Base-by-base conservation (phyloP, 2,888 invertebrate genomes). In the Polyploca ridens region DNA sequence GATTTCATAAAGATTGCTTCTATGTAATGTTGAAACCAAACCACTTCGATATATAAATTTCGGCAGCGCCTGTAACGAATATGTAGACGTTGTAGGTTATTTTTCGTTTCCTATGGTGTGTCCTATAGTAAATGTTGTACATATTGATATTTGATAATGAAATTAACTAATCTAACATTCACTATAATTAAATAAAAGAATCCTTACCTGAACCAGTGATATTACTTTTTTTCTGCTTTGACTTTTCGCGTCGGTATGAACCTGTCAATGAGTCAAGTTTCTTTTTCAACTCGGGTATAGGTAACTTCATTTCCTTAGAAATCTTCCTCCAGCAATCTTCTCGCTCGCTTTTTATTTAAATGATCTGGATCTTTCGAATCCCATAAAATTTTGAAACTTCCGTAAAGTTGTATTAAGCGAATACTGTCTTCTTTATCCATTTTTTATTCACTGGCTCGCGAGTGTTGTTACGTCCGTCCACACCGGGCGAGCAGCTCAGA, bases 181-280 rank as follows among this genome's bases (percentile, higher is more conserved):
- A 64, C 46, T 59, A 64, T 64, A 60, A 60, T 64, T 49, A 33
- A 33, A 62, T 16, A 57, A 58, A 63, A 63, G 35, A 57, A 58
- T 63, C 38, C 38, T 63, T 63, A 63, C 57, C 62, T 62, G 44
- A 49, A 63, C 64, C 58, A 60, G 65, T 59, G 19, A 59, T 63
- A 60, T 44, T n/a, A 61, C 64, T 64, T 64, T 61, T 61, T 64
- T n/a, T 64, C 64, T 65, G 54, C 63, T 62, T 67, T 63, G 62
- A 64, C 63, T 65, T 67, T 67, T 67, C 62, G 63, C 67, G 63
- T 64, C 67, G 63, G 67, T 67, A 67, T 63, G 65, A 65, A 62
- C 65, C 63, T 58, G 64, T 63, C 67, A 67, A 65, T 41, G 67
- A 67, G 54, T 65, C 63, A 62, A 65, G 63, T 67, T 67, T 67